Base-by-base conservation (phyloP, 2,888 invertebrate genomes). In the Eubasilissa splendida region DNA sequence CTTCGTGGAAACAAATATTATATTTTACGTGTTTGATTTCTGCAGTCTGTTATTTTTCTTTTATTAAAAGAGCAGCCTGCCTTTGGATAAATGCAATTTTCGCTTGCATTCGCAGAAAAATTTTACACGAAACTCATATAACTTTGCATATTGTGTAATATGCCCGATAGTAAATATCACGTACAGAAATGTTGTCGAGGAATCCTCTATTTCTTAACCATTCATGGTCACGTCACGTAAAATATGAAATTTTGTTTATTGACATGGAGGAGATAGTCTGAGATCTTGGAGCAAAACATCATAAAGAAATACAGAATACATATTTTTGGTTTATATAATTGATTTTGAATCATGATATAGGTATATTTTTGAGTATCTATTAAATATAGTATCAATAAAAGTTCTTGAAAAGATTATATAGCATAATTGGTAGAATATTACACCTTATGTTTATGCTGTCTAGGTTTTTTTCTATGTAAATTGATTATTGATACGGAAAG, bases 231-330 rank as follows among this genome's bases (percentile, higher is more conserved):
- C 65, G 80, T 83, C 82, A 83, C 82, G 82, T 83, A 83, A 83
- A 83, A 83, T 81, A 83, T 83, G 80, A 80, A 80, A 79, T 83
- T 83, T 78, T 80, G 82, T 83, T 80, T 82, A 82, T 82, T 82
- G 82, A 82, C 82, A 80, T 73, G 63, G 52, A 33, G 63, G 71
- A 74, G 79, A 79, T 74, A 74, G 31, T 63, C 53, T 66, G 63
- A 53, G 71, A 71, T 71, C 71, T 52, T 73, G 42, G 7, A 42
- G 7, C 42, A 4, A 2, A 42, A 42, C 42, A 42, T 7, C 42
- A 42, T 42, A 42, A 0, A 42, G 42, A 42, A 5, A 42, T 42
- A 7, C 7, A 7, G 42, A 42, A 22, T 22, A 22, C 22, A 22
- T 22, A 1, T 1, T 42, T 42, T 7, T 7, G 42, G 42, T 42